Percentiles rank a stretch among this genome's conserved stretches.
Evolutionary conservation across 2,888 invertebrate species (phyloP).

Genomic region (Mesorhabditis belari): DNA sequence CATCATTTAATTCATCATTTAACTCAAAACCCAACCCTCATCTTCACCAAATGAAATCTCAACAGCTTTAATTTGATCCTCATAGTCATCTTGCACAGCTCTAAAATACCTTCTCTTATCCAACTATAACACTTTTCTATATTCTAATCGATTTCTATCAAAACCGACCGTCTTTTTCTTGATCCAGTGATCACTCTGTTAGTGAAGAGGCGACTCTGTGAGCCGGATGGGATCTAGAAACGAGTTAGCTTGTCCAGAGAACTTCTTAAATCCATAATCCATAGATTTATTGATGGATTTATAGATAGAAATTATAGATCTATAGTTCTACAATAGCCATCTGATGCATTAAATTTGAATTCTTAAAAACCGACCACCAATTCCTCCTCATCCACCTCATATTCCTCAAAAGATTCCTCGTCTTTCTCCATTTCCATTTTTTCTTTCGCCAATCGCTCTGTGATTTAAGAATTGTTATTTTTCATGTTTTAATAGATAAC

Average conservation of each 20-base stretch:
- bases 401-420: conserved; percentile 14
- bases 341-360: background rate
- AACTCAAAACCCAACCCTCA: background rate
- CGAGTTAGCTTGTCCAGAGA: no score
- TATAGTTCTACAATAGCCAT: background rate
- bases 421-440: conserved; percentile 4
- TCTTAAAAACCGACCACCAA: conserved; percentile 13
- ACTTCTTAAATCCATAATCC: no score
- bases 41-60: background rate
- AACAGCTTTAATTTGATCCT: background rate
- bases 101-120: no score
- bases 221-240: no score
- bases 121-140: no score
- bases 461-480: background rate
- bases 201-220: no score
- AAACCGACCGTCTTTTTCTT: no score
- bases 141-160: no score
- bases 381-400: conserved; percentile 20
- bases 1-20: background rate
- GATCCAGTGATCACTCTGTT: no score
- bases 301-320: no score
- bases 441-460: conserved; percentile 6
- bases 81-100: background rate
- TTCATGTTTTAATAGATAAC: no score
- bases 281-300: no score